Evolutionary conservation across 2,888 invertebrate species (phyloP), one percentile per base, ranked within the genome.

Genomic region (Neoitamus cyanurus): DNA sequence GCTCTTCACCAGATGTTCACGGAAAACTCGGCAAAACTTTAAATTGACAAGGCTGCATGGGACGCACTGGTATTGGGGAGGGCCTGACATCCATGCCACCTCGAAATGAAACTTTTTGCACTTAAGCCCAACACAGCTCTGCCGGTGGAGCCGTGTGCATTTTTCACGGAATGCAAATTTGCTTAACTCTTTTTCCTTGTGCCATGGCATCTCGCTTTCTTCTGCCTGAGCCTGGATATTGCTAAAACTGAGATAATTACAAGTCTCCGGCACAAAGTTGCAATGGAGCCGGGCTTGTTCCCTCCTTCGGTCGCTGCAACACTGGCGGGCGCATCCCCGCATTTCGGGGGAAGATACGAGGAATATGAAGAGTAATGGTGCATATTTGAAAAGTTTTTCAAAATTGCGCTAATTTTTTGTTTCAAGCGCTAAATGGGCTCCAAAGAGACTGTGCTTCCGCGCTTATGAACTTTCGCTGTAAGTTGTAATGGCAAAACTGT

Each of bases 361-460:
- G 58, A 58, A 58, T 58, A 58, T 58, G 58, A 58, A 58, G 58
- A 58, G 58, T 58, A 58, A 58, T 58, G 58, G 58, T 15, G 25
- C 58, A 58, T 58, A 58, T 58, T 58, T 58, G 58, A 58, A 58
- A 58, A 58, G 58, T 58, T 58, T 58, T 58, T 58, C 58, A 58
- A 58, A 58, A 58, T 58, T 58, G 58, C 58, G 25, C 58, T 25
- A 58, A 58, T 58, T 58, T 58, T 58, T 58, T 58, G 58, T 58
- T 58, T 58, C 58, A 20, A 9, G 25, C 58, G 58, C 58, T 58
- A 58, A 58, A 58, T 58, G 58, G 58, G 58, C 58, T 58, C 58
- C 58, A 25, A 20, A 58, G 20, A 25, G 58, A 58, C 58, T 58
- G 25, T n/a, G 25, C 58, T 58, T 25, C 58, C 58, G 25, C 25